phyloP scores from a whole-genome alignment of 1,140 invertebrate species.

The Drosophila mauritiana region DNA sequence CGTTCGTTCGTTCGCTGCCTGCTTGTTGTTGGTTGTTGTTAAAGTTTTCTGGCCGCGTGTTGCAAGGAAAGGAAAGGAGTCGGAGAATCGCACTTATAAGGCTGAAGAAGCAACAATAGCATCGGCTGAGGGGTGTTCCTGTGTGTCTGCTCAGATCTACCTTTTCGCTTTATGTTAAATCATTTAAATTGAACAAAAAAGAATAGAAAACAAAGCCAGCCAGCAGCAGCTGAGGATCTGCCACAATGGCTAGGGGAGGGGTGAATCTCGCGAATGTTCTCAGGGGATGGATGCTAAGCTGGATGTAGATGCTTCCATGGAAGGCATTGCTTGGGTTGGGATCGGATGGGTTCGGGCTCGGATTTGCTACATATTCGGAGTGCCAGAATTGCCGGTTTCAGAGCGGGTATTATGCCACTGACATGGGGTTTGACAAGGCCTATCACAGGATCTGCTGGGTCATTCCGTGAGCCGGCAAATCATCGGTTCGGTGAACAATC shows the following conservation, averaged over 20 bases:
- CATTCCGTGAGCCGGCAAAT: slow-evolving; percentile 36
- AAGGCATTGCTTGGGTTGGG: slow-evolving; percentile 23
- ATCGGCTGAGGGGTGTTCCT: slow-evolving; percentile 31
- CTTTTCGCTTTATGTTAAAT: slow-evolving; percentile 80
- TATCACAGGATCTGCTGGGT: slow-evolving; percentile 37
- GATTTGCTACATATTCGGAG: slow-evolving; percentile 45
- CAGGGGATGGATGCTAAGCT: slow-evolving; percentile 52
- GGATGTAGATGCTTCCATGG: slow-evolving; percentile 40
- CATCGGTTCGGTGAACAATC: slow-evolving; percentile 29
- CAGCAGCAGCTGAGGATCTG: slow-evolving; percentile 71
- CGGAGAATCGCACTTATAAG: slow-evolving; percentile 68
- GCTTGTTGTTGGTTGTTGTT: slow-evolving; percentile 54
- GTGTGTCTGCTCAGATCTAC: slow-evolving; percentile 49
- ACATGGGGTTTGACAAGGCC: slow-evolving; percentile 52
- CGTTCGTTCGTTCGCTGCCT: slow-evolving; percentile 29
- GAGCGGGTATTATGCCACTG: slow-evolving; percentile 46
- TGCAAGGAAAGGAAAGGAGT: slow-evolving; percentile 37
- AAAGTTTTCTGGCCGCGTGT: slow-evolving; percentile 74
- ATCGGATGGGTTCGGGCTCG: slow-evolving; percentile 28
- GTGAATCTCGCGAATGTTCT: slow-evolving; percentile 33
- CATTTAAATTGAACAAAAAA: slow-evolving; percentile 79
- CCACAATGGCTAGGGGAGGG: not conserved
- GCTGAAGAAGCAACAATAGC: slow-evolving; percentile 66
- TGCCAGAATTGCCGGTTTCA: slow-evolving; percentile 12
- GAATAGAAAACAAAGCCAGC: slow-evolving; percentile 51